Conservation (phyloP, 2,113 vertebrate genomes). For the Perccottus glenii region DNA sequence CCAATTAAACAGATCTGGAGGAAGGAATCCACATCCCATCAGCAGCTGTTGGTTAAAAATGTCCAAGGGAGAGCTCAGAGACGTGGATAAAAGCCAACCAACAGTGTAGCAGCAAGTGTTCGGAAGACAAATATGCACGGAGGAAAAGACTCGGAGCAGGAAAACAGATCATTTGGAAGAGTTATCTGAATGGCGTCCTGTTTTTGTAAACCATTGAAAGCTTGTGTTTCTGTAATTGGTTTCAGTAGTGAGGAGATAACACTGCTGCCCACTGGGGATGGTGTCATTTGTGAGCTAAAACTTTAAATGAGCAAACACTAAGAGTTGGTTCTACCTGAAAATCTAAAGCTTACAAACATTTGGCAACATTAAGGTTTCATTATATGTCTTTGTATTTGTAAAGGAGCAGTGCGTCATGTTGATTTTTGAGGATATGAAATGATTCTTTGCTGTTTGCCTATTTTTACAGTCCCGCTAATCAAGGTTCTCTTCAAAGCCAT, state of each 20-base stretch:
- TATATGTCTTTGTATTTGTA: not conserved
- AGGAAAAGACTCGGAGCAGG: no score
- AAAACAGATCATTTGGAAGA: no score
- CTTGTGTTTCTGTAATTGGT: not conserved
- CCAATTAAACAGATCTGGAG: conserved; percentile 37
- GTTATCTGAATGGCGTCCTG: no score
- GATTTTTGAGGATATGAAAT: not conserved
- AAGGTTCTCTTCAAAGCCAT: not conserved
- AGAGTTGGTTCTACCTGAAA: not conserved
- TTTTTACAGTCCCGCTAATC: not conserved
- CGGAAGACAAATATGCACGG: conserved; percentile 2
- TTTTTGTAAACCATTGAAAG: not conserved
- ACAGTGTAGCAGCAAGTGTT: conserved; percentile 19
- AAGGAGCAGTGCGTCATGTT: not conserved
- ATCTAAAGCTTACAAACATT: not conserved
- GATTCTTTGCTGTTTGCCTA: not conserved
- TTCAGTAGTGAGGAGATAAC: not conserved
- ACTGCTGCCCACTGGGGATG: no score
- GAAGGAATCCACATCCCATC: conserved; percentile 38
- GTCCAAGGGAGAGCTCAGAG: conserved; percentile 51
- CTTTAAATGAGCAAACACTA: not conserved
- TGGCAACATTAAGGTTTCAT: not conserved
- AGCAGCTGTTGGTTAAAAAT: conserved; percentile 45
- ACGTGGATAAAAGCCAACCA: conserved; percentile 36
- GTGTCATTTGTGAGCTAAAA: no score